Base-by-base conservation (phyloP, 2,113 vertebrate species). In the Lates calcarifer region DNA sequence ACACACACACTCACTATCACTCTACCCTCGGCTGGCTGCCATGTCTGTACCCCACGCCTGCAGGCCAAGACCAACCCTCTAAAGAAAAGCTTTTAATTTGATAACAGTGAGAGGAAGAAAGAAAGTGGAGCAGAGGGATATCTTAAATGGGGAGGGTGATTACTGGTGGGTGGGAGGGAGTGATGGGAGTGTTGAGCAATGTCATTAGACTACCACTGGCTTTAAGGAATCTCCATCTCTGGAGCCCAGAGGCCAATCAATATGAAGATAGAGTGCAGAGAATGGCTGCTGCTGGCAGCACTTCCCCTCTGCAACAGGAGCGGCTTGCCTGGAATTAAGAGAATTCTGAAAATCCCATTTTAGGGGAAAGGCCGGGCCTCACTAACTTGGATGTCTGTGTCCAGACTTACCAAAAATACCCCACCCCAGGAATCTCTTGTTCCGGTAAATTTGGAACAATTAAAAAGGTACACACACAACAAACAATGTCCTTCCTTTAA, bases 201-300 rank as follows among this genome's bases (percentile, higher is more conserved):
- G 74, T 82, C 87, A 87, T 93, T 87, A 93, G 72, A 84, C 68
- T 74, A 73, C 29, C 17, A 65, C 63, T 24, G 67, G 74, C 84
- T 91, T 91, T 82, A 87, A 91, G 88, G 89, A 91, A 88, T 91
- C 90, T 86, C 70, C 76, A 63, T 87, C 88, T 86, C 70, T 87
- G 75, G 72, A 89, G 74, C 41, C 70, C 37, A 24, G 81, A 69
- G 79, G 64, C 82, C 39, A 75, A 94, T 92, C 90, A 90, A 90
- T 88, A 80, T 24, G 28, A 70, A 82, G 76, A 90, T 69, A 63
- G 49, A 84, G 87, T 74, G 88, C 18, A 41, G 65, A 22, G 58
- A 71, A 56, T 1, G 64, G 78, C 78, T 82, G 84, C 78, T 82
- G 84, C 75, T 88, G 79, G 82, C 79, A 87, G 85, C 70, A 66